Percentiles rank a stretch among this genome's conserved stretches.
These are phyloP conservation scores for Sarcophaga subvicina DNA, from an alignment of 2,888 invertebrate species.

Conservation along the genomic window DNA sequence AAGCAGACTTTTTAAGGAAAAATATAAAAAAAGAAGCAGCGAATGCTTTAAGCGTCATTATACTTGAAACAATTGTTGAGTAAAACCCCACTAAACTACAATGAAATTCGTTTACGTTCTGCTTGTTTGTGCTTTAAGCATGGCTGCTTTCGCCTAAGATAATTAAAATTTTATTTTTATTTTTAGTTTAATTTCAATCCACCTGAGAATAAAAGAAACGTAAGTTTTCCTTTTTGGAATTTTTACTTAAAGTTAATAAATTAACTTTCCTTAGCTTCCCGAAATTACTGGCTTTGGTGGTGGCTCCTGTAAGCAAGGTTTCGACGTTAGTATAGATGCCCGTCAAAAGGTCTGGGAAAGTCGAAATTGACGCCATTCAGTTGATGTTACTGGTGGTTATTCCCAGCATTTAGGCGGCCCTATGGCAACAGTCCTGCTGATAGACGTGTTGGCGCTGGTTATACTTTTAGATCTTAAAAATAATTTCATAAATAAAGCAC, in stretches of 20 bases:
- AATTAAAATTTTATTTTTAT: conserved; percentile 21
- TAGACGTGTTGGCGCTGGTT: conserved; percentile 69
- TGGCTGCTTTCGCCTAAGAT: background rate
- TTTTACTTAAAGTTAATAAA: background rate
- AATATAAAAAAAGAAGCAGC: conserved; percentile 4
- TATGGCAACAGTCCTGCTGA: conserved; percentile 77
- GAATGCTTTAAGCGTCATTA: background rate
- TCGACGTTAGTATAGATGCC: conserved; percentile 72
- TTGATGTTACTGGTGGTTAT: conserved; percentile 76
- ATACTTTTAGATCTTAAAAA: conserved; percentile 38
- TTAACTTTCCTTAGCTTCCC: conserved; percentile 17
- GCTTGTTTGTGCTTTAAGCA: conserved; percentile 10
- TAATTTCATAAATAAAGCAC: background rate
- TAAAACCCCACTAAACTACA: background rate
- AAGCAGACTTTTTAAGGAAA: background rate
- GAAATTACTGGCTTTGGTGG: conserved; percentile 69
- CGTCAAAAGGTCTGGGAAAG: conserved; percentile 77
- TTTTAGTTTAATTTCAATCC: conserved; percentile 19
- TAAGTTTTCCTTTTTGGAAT: background rate
- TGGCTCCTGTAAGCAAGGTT: conserved; percentile 73
- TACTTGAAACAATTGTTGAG: background rate
- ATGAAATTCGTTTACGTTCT: conserved; percentile 38
- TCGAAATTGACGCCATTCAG: conserved; percentile 74
- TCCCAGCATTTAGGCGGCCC: conserved; percentile 78
- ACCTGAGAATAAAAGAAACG: conserved; percentile 16